These are phyloP conservation scores for Brotula barbata DNA, from an alignment of 2,797 vertebrate species.

Conservation along the genomic window DNA sequence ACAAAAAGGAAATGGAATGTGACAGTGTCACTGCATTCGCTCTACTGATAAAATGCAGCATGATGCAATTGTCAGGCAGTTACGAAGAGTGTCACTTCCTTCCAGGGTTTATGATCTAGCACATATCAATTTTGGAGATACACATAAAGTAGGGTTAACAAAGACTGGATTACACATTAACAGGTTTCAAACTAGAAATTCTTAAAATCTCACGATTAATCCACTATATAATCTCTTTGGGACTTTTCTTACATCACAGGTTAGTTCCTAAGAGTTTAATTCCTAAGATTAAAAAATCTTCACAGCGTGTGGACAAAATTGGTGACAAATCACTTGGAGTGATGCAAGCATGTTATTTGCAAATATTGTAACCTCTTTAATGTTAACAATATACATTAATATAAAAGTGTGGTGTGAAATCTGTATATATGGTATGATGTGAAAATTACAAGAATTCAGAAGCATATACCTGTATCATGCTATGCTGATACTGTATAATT, in stretches of 20 bases:
- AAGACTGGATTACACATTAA: slow-evolving; percentile 18
- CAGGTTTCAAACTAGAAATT: slow-evolving; percentile 29
- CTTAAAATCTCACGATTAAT: slow-evolving; percentile 48
- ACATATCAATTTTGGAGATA: neutral
- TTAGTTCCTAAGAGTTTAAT: no score
- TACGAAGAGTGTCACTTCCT: slow-evolving; percentile 1
- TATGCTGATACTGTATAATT: neutral
- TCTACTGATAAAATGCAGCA: slow-evolving; percentile 12
- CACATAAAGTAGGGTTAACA: slow-evolving; percentile 1
- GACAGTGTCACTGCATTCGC: slow-evolving; percentile 3
- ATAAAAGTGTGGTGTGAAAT: no score
- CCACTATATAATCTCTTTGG: slow-evolving; percentile 60
- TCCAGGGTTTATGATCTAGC: neutral
- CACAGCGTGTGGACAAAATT: no score
- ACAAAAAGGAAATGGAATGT: slow-evolving; percentile 14
- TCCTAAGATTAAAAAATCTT: no score
- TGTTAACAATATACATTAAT: no score
- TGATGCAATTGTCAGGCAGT: slow-evolving; percentile 4
- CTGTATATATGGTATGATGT: no score
- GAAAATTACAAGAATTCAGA: no score
- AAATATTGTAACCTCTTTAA: no score
- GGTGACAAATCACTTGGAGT: no score
- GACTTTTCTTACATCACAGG: slow-evolving; percentile 51
- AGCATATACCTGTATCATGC: no score
- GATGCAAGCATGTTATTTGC: no score